Evolutionary conservation across 2,888 invertebrate genomes (phyloP), one percentile per base, ranked within the genome.

Genomic region (Lasioglossum oenotherae): DNA sequence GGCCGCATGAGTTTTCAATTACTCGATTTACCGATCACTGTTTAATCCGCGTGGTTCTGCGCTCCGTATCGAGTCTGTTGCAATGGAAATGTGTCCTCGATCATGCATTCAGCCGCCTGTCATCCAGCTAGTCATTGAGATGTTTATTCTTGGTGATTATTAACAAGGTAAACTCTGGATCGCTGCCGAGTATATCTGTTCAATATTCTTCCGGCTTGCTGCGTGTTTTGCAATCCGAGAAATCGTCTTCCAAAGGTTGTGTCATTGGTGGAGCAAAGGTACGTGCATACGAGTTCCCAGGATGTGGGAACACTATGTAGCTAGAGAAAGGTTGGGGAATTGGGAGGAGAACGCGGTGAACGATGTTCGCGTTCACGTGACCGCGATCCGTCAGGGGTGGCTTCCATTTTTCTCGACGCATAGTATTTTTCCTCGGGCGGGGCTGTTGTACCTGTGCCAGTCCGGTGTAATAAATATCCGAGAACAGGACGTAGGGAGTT

Each of bases 381-480:
- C 74, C 57, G 46, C 80, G 85, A 85, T 86, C 82, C 86, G 84
- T 90, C 86, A 87, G 64, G 80, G 69, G 82, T 38, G 78, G n/a
- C 74, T 80, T 76, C 69, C 64, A 88, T 89, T 91, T 91, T 86
- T 90, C 87, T 80, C 78, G n/a, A 12, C 74, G 67, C 73, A 67
- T 27, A 46, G 72, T 78, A 86, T 81, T 87, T 88, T 84, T 84
- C 84, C 71, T 75, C 80, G 80, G 74, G 75, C 69, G 80, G 82
- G 80, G 67, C 77, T 53, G 83, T 72, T 67, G 35, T 71, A 53
- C 71, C 74, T 19, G 72, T 14, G 69, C 23, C 76, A 31, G 71
- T 86, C 67, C 69, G 73, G 57, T 31, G 85, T 74, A 80, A 86
- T 89, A 89, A 88, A 89, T 89, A 89, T 86, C 75, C 85, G 72